phyloP scores from a whole-genome alignment of 2,113 vertebrate genomes.

The Nothobranchius kuhntae region DNA sequence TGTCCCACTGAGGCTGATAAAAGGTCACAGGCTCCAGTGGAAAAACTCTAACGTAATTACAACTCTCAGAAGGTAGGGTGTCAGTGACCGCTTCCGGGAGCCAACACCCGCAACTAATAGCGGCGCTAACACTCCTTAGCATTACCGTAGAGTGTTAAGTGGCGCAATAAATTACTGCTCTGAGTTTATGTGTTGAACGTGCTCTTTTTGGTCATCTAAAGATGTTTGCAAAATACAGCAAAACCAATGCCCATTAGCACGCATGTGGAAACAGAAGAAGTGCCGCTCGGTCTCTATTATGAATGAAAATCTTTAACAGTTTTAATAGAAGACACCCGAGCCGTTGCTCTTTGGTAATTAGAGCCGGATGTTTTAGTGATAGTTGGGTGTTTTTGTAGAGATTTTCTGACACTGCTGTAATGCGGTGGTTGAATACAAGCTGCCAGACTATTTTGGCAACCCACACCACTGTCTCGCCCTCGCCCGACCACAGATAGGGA shows the following conservation, averaged over 20 bases:
- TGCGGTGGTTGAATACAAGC: slow-evolving; percentile 64
- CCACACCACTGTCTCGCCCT: slow-evolving; percentile 61
- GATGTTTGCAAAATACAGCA: not conserved
- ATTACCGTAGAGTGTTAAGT: slow-evolving; percentile 48
- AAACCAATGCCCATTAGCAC: slow-evolving; percentile 1
- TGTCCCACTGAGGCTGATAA: slow-evolving; percentile 56
- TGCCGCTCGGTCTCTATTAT: not conserved
- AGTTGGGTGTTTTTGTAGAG: slow-evolving; percentile 39
- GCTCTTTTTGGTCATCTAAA: not conserved
- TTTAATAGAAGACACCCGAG: not conserved
- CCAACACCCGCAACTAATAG: slow-evolving; percentile 60
- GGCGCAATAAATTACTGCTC: slow-evolving; percentile 33
- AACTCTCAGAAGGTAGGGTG: slow-evolving; percentile 68
- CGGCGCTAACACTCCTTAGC: slow-evolving; percentile 48
- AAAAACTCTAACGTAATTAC: slow-evolving; percentile 73
- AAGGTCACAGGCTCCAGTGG: slow-evolving; percentile 71
- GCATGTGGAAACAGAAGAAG: slow-evolving; percentile 5
- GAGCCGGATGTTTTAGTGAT: slow-evolving; percentile 19
- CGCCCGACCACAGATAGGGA: slow-evolving; percentile 71
- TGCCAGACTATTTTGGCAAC: slow-evolving; percentile 76
- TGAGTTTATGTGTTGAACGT: not conserved
- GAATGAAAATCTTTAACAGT: not conserved
- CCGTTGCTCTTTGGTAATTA: not conserved
- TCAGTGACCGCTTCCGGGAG: slow-evolving; percentile 29
- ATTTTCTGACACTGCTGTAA: slow-evolving; percentile 67